Evolutionary conservation across 2,113 vertebrate species (phyloP).

Genomic region (Chloroceryle aenea): DNA sequence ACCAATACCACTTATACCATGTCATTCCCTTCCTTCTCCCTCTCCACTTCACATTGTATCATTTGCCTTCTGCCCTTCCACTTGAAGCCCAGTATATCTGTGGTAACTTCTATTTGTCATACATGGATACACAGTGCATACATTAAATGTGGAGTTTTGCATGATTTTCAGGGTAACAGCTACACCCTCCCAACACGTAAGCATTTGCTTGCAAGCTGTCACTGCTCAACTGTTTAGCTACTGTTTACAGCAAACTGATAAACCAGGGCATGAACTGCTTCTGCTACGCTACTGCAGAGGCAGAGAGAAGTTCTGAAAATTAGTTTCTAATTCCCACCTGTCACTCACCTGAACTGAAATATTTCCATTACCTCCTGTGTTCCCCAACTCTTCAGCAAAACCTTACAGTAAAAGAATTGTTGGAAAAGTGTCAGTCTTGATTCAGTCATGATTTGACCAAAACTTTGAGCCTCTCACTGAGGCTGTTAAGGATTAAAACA

Average conservation of each 20-base stretch:
- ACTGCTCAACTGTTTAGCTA: neutral
- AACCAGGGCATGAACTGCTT: neutral
- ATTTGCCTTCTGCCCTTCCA: neutral
- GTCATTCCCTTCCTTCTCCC: neutral
- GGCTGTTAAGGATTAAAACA: neutral
- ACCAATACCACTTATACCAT: neutral
- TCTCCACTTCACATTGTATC: neutral
- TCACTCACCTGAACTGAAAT: neutral
- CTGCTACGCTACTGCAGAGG: neutral
- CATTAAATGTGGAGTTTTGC: neutral
- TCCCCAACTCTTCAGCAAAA: neutral
- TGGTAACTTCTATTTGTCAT: neutral
- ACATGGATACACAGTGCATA: rapidly evolving
- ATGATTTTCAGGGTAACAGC: neutral
- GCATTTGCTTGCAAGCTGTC: neutral
- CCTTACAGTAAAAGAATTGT: neutral
- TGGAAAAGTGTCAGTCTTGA: neutral
- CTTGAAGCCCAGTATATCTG: neutral
- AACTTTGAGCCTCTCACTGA: neutral
- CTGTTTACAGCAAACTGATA: neutral
- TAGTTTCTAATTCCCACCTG: neutral
- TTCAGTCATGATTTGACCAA: neutral
- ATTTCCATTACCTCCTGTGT: neutral
- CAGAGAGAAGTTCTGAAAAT: neutral
- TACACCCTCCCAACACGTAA: neutral